phyloP scores from a whole-genome alignment of 2,888 invertebrate species.

The Rhyacophila evoluta region DNA sequence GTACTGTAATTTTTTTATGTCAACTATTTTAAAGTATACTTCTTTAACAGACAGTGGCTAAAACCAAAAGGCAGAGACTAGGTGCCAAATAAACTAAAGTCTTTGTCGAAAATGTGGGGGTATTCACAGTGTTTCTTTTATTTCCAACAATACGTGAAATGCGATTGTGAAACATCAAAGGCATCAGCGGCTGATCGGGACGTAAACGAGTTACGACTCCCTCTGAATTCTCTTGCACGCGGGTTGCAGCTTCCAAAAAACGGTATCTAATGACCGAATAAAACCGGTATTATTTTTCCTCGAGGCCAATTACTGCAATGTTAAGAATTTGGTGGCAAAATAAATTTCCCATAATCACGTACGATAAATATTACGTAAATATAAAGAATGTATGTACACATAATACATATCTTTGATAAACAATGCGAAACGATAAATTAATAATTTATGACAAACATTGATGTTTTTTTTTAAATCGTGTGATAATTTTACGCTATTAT shows the following conservation, averaged over 20 bases:
- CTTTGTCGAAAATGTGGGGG: background rate
- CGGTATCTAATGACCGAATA: background rate
- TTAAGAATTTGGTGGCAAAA: background rate
- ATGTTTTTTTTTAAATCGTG: too few species aligned
- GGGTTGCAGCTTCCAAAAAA: background rate
- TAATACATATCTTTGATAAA: too few species aligned
- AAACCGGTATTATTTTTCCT: background rate
- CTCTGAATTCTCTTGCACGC: background rate
- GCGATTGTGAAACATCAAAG: slow-evolving; percentile 53
- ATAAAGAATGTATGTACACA: too few species aligned
- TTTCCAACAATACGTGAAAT: slow-evolving; percentile 53
- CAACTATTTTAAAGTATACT: too few species aligned
- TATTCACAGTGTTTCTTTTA: slow-evolving; percentile 44
- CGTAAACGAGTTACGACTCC: slow-evolving; percentile 30
- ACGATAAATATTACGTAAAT: too few species aligned
- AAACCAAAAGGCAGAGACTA: background rate
- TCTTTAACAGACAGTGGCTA: background rate
- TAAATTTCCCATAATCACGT: too few species aligned
- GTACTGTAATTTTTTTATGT: too few species aligned
- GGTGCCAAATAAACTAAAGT: background rate
- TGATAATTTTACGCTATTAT: too few species aligned
- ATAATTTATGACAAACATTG: too few species aligned
- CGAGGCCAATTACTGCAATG: background rate
- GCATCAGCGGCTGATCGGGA: slow-evolving; percentile 41
- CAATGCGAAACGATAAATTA: too few species aligned